These are phyloP conservation scores for Drosophila parabipectinata DNA, from an alignment of 1,140 invertebrate species.

Conservation along the genomic window DNA sequence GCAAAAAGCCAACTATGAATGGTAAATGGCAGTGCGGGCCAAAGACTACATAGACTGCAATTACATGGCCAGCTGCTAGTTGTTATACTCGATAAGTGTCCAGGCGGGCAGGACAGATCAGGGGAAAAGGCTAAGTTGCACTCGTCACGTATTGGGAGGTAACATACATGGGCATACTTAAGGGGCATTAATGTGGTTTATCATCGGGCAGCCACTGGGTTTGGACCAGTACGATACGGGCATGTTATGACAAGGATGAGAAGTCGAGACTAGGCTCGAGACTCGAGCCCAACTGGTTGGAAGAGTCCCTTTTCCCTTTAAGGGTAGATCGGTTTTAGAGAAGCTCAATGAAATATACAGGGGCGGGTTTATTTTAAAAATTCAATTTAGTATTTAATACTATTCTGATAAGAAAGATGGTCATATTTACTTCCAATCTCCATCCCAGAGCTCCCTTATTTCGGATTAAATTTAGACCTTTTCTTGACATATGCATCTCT, in stretches of 20 bases:
- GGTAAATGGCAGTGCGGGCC: slow-evolving; percentile 63
- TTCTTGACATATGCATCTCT: too few relatives aligned
- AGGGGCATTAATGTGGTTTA: slow-evolving; percentile 77
- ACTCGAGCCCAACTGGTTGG: slow-evolving; percentile 36
- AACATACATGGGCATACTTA: slow-evolving; percentile 78
- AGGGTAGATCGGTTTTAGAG: slow-evolving; percentile 19
- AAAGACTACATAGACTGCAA: slow-evolving; percentile 45
- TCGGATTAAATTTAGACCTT: background rate
- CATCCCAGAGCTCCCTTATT: background rate
- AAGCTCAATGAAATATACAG: background rate
- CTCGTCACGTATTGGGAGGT: slow-evolving; percentile 71
- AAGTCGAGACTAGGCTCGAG: slow-evolving; percentile 40
- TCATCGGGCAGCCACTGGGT: slow-evolving; percentile 52
- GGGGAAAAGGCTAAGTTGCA: slow-evolving; percentile 13
- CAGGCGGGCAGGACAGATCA: background rate
- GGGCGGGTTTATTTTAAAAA: background rate
- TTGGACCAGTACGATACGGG: slow-evolving; percentile 33
- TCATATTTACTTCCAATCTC: too few relatives aligned
- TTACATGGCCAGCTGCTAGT: slow-evolving; percentile 58
- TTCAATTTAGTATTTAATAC: too few relatives aligned
- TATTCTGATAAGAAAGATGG: too few relatives aligned
- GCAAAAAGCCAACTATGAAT: slow-evolving; percentile 69
- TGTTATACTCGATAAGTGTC: slow-evolving; percentile 14
- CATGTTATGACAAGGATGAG: slow-evolving; percentile 68
- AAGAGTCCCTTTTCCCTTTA: background rate